Base-by-base conservation (phyloP, 2,797 vertebrate genomes). In the Anguilla megastoma region DNA sequence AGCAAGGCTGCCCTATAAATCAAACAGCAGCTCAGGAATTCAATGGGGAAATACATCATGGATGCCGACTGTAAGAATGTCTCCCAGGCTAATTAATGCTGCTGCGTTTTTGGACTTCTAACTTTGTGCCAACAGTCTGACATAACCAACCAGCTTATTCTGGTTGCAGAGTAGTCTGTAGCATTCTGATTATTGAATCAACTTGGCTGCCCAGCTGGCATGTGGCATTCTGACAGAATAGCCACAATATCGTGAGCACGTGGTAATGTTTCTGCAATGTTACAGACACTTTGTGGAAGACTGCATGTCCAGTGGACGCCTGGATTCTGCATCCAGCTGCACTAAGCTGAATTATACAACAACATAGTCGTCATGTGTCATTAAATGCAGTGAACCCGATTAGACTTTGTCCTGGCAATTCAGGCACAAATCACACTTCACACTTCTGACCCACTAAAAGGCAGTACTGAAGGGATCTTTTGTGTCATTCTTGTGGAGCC, bases 401-500 rank as follows among this genome's bases (percentile, higher is more conserved):
- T 27, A 71, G 69, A 71, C 69, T 71, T 71, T 33, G 27, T 14
- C 69, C 69, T 10, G 10, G 27, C 27, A 33, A 30, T 71, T 71
- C 69, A 9, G 0, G n/a, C 69, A 66, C 27, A 71, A 27, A 71
- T 30, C n/a, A 30, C 0, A 71, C n/a, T 41, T 76, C 71, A 76
- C 16, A 33, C 71, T 76, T 76, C 33, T 36, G 71, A 36, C 71
- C 71, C 71, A 76, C 16, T 76, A 41, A 76, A 76, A 76, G 71
- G 12, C 7, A 76, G 71, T 24, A 41, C 71, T 76, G 12, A 1
- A 76, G 9, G 71, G 33, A 76, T 16, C 66, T 30, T 27, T 27
- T 27, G 54, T 16, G 14, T 71, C 30, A 27, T 71, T 4, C 30
- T 36, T 76, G 12, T 36, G 30, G 33, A 76, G 16, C 71, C 10